Percentiles rank a stretch among this genome's conserved stretches.
These are phyloP conservation scores for Otus scops DNA, from an alignment of 2,797 vertebrate species.

Conservation along the genomic window DNA sequence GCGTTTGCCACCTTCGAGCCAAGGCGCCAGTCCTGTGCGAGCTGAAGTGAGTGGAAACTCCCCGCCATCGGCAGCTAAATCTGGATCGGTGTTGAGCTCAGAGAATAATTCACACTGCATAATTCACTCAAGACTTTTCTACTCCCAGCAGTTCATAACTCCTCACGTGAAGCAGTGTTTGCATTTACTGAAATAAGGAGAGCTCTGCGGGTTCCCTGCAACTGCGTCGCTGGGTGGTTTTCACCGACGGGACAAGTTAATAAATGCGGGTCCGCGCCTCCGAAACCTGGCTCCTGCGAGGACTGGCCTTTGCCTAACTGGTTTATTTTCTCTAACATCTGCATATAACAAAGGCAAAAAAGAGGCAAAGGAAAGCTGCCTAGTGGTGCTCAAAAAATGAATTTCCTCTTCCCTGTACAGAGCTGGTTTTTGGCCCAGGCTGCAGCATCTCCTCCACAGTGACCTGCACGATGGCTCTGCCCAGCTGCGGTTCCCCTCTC, in stretches of 20 bases:
- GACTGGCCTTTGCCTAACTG: neutral
- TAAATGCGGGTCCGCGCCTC: rapidly evolving
- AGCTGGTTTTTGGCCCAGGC: neutral
- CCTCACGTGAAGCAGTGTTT: neutral
- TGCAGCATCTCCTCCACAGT: neutral
- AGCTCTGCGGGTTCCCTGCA: neutral
- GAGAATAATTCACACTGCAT: neutral
- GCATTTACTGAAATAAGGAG: neutral
- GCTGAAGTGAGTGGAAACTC: neutral
- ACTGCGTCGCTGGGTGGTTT: rapidly evolving
- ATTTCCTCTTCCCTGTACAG: rapidly evolving
- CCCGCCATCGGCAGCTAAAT: rapidly evolving
- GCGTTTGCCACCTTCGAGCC: rapidly evolving
- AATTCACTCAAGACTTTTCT: neutral
- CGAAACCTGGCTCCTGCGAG: neutral
- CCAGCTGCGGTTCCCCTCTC: rapidly evolving
- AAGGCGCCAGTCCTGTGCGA: rapidly evolving
- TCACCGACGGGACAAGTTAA: neutral
- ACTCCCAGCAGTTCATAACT: neutral
- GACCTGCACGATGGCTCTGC: neutral
- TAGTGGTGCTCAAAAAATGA: neutral
- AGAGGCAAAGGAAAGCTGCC: neutral
- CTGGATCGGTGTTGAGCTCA: rapidly evolving
- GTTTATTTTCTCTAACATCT: neutral
- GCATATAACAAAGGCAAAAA: neutral